Evolutionary conservation across 2,113 vertebrate genomes (phyloP).

Genomic region (Hemichromis elongatus): DNA sequence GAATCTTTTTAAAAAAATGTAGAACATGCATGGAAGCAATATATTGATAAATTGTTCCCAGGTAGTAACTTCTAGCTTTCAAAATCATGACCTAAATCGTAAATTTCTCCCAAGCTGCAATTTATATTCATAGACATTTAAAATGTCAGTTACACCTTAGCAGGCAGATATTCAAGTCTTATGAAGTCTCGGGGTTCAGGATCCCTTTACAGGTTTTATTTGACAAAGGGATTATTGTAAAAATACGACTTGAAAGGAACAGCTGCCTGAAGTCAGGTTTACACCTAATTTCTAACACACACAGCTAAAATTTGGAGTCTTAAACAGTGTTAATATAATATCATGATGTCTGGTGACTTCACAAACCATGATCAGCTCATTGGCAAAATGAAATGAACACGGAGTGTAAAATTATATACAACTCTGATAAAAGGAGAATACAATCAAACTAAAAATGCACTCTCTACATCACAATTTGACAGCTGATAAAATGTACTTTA

Average conservation of each 20-base stretch:
- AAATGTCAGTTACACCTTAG: slow-evolving; percentile 19
- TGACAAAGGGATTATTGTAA: neutral
- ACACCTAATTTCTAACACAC: neutral
- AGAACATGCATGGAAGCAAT: neutral
- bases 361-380: neutral
- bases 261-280: neutral
- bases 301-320: neutral
- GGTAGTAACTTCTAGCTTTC: neutral
- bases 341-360: neutral
- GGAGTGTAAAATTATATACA: neutral
- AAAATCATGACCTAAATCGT: slow-evolving; percentile 22
- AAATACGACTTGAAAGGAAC: neutral
- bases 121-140: slow-evolving; percentile 56
- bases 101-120: slow-evolving; percentile 26
- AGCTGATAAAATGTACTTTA: neutral
- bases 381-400: neutral
- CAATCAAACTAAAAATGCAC: neutral
- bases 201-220: neutral
- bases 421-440: neutral
- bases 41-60: neutral
- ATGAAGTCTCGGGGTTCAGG: slow-evolving; percentile 9
- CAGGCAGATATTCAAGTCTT: slow-evolving; percentile 26
- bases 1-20: slow-evolving; percentile 2
- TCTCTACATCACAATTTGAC: neutral
- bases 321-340: neutral